Conservation (phyloP, 2,113 vertebrate species). For the Xiphophorus maculatus region DNA sequence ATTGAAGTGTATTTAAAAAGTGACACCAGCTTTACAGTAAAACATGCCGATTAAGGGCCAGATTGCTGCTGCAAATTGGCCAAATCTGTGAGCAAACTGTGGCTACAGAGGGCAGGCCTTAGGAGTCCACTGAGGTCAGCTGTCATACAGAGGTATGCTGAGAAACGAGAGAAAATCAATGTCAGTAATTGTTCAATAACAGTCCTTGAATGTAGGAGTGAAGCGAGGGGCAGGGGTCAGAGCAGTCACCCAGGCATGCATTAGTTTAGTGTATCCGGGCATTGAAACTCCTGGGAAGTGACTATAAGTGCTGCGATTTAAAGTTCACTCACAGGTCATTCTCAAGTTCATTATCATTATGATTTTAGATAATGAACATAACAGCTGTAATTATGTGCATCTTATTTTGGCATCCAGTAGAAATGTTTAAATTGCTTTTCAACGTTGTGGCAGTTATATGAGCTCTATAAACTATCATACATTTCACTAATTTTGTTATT, state of each 20-base stretch:
- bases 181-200: constrained; percentile 72
- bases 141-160: constrained; percentile 61
- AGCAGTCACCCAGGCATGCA: constrained; percentile 13
- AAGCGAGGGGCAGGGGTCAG: constrained; percentile 34
- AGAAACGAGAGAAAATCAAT: constrained; percentile 69
- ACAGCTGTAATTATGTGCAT: neutral
- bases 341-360: neutral
- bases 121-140: constrained; percentile 60
- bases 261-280: constrained; percentile 14
- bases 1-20: neutral
- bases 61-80: constrained; percentile 47
- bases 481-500: too few species aligned
- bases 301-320: neutral
- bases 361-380: neutral
- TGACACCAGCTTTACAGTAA: constrained; percentile 19
- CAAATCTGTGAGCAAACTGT: constrained; percentile 48
- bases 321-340: neutral
- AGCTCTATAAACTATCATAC: too few species aligned
- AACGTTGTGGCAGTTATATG: too few species aligned
- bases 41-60: constrained; percentile 20
- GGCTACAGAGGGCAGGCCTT: constrained; percentile 56
- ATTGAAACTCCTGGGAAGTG: neutral
- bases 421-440: neutral
- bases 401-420: neutral
- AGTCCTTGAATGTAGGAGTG: constrained; percentile 30